phyloP scores from a whole-genome alignment of 2,888 invertebrate genomes.

The Ophion obscuratus region DNA sequence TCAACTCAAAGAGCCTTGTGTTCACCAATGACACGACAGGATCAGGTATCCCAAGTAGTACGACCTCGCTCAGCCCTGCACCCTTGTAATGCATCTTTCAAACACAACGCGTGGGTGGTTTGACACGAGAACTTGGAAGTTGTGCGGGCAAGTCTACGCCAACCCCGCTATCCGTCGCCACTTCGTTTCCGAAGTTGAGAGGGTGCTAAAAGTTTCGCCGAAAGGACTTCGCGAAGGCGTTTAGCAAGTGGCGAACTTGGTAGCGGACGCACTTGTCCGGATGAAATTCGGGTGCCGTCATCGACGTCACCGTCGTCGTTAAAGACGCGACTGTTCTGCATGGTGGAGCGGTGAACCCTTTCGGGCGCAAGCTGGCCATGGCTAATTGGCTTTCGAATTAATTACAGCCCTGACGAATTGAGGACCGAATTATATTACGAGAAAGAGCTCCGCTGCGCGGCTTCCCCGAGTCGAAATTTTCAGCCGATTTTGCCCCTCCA shows the following conservation, averaged over 20 bases:
- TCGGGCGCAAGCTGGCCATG: conserved; percentile 6
- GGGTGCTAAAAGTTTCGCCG: conserved; percentile 61
- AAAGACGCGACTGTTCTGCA: conserved; percentile 21
- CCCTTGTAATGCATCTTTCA: conserved; percentile 38
- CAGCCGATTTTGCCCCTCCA: too few relatives aligned
- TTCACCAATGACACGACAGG: conserved; percentile 27
- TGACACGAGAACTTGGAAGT: conserved; percentile 56
- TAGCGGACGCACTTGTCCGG: conserved; percentile 29
- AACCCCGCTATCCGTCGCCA: conserved; percentile 4
- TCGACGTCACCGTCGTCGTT: conserved; percentile 36
- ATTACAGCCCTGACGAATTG: conserved; percentile 54
- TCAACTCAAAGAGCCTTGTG: neutral
- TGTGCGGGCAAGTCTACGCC: conserved; percentile 4
- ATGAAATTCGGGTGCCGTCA: conserved; percentile 57
- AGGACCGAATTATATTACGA: conserved; percentile 41
- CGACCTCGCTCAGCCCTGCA: conserved; percentile 15
- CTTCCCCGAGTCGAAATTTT: too few relatives aligned
- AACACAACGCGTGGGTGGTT: conserved; percentile 15
- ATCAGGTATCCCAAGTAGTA: conserved; percentile 32
- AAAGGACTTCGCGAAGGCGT: conserved; percentile 57
- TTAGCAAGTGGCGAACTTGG: conserved; percentile 65
- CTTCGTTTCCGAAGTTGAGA: conserved; percentile 36
- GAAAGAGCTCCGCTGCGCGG: conserved; percentile 22
- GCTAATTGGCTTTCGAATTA: conserved; percentile 62
- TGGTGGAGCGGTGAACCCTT: conserved; percentile 37